Base-by-base conservation (phyloP, 1,140 invertebrate genomes). In the Tribolium madens region DNA sequence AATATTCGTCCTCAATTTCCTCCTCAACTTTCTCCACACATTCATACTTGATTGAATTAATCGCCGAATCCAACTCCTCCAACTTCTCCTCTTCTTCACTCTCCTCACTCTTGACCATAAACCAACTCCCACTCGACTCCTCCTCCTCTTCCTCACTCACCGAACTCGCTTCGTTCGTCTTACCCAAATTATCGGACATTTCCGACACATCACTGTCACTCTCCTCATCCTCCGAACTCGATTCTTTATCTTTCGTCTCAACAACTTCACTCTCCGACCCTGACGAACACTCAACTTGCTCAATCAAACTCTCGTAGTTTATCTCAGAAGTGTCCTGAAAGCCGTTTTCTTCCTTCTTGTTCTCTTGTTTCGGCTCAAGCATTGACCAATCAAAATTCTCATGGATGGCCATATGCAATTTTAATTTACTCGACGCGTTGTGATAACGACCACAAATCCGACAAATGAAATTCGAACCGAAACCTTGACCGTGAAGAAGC, bases 381-480 rank as follows among this genome's bases (percentile, higher is more conserved):
- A 73, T 79, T 4, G 72, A 81, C 85, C 80, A 86, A 77, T 86
- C 86, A 48, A 87, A 87, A 42, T 88, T 88, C 18, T 89, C 88
- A 79, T 91, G 90, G 36, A 91, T 90, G 13, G 87, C 87, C 86
- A 88, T 89, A 74, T 91, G 90, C 6, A 89, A 78, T 9, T 87
- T 82, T 1, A 91, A 77, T 81, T 91, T 91, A 12, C 87, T 87
- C n/a, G 88, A 86, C 0, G 89, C 89, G 76, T 90, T 90, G 76
- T 91, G 90, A 80, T 91, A 91, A 3, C 89, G 82, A 3, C 89
- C 90, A 76, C 90, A 91, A 15, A 89, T 88, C 71, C 88, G 87
- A 80, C 90, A 91, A 0, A 89, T 90, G 57, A 91, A 90, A 79
- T 90, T 90, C 33, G 89, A 90, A 0, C 88, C 89, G 18, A 89